These are phyloP conservation scores for Ciconia boyciana DNA, from an alignment of 2,113 vertebrate genomes.

Conservation along the genomic window DNA sequence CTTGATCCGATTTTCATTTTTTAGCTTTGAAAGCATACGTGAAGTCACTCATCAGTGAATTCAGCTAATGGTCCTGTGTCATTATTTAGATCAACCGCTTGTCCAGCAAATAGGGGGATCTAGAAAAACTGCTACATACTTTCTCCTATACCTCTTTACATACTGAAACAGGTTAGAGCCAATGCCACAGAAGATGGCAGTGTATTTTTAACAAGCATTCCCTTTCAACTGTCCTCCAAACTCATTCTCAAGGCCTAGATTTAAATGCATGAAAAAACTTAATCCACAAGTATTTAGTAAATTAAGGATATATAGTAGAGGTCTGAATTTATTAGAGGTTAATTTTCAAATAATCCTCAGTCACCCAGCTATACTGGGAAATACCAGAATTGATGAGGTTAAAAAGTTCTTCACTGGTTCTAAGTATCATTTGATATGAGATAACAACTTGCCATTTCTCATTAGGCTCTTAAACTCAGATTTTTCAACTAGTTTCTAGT, in stretches of 20 bases:
- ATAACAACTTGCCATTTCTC: neutral
- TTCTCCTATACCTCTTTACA: too few relatives aligned
- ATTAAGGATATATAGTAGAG: neutral
- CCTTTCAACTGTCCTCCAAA: neutral
- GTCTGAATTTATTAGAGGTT: neutral
- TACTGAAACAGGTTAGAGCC: neutral
- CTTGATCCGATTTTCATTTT: neutral
- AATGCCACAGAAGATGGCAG: neutral
- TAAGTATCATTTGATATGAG: neutral
- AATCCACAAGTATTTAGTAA: neutral
- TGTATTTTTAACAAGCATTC: neutral
- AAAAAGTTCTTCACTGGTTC: neutral
- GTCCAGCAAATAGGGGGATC: neutral
- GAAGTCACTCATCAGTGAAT: neutral
- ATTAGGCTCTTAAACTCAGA: neutral
- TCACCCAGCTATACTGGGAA: neutral
- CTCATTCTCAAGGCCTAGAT: neutral
- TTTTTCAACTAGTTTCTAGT: neutral
- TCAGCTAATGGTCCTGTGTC: neutral
- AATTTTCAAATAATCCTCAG: neutral
- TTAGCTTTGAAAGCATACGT: rapidly evolving
- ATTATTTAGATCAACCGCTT: neutral
- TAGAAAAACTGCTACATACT: neutral
- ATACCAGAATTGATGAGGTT: neutral
- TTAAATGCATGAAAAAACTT: neutral